Base-by-base conservation (phyloP, 2,797 vertebrate species). In the Halcyon smyrnensis region DNA sequence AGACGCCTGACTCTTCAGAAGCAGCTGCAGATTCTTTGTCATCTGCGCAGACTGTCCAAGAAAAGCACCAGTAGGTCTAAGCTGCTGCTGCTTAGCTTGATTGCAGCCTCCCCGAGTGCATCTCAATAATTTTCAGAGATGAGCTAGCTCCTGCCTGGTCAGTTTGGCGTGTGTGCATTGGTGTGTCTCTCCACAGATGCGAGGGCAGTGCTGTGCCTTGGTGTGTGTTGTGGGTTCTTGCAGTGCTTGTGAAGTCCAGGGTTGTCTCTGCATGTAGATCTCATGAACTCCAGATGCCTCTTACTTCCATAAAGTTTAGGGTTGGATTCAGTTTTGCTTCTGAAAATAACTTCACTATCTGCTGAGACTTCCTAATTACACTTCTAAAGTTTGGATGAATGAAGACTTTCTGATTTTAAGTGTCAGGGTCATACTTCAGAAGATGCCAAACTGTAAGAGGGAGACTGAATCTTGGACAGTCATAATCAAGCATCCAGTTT, bases 181-280 rank as follows among this genome's bases (percentile, higher is more conserved):
- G 32, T n/a, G 30, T n/a, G 6, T 59, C 15, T 81, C 37, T 36
- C 43, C 69, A 23, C 13, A 11, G 30, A 5, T 32, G 30, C 0
- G 9, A 87, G n/a, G 57, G 64, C 51, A 48, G 32, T 64, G 63
- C 63, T 83, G 37, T 18, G 48, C 0, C 0, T 4, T 63, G n/a
- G 27, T 68, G 56, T 3, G 2, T 41, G 41, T 30, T 51, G 45
- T 25, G 63, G 41, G 46, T 41, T 83, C 32, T 57, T 73, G 27
- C 41, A 54, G 17, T 21, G 25, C 67, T 75, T 65, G 28, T 48
- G 15, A 32, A 81, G 16, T n/a, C 27, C 53, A 45, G 20, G 15
- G 8, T 13, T 60, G n/a, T 56, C 45, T 71, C 62, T 81, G 45
- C 12, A 12, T 20, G 28, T 23, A 73, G 19, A 21, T 53, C 32